Evolutionary conservation across 2,797 vertebrate genomes (phyloP), one percentile per base, ranked within the genome.

Genomic region (Pogoniulus pusillus): DNA sequence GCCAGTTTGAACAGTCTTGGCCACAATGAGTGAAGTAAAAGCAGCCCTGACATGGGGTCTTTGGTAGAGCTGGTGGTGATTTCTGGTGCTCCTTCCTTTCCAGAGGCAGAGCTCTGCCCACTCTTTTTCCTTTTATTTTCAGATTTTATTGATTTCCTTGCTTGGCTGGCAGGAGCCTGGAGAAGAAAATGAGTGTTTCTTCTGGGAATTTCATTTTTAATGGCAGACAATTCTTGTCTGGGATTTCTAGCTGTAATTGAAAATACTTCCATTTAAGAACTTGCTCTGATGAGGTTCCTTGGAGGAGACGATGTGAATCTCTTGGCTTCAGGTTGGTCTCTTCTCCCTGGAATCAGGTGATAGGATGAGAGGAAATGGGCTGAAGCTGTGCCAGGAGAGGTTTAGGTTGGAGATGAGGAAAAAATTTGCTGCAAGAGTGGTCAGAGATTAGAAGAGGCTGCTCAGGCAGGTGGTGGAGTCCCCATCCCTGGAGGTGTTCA

Each of bases 141-240:
- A 79, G 64, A 77, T 85, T 77, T n/a, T 81, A 89, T 82, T 91
- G 59, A 92, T 88, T 92, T 88, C 24, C 24, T 16, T 86, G 22
- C 51, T 86, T 85, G 59, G 41, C 57, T 86, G 70, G n/a, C 59
- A 89, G 60, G 60, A 43, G 60, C 34, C 70, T 85, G 41, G 41
- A 84, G 55, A 37, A 85, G 29, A 88, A 95, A 88, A 68, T 30
- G 6, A 66, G 37, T 54, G 17, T 65, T 92, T 81, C 64, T 88
- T 29, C 13, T 73, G 53, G 37, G 85, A 92, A 41, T 86, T 91
- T 94, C 20, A 35, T 89, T 82, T 49, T 75, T 78, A 76, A 79
- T 41, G 15, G 41, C 68, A 60, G 60, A 68, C 34, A 65, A 11
- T 65, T 30, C 63, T 45, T 45, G 41, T 45, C 41, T 57, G 76